These are phyloP conservation scores for Heterotis niloticus DNA, from an alignment of 2,113 vertebrate species.

Conservation along the genomic window DNA sequence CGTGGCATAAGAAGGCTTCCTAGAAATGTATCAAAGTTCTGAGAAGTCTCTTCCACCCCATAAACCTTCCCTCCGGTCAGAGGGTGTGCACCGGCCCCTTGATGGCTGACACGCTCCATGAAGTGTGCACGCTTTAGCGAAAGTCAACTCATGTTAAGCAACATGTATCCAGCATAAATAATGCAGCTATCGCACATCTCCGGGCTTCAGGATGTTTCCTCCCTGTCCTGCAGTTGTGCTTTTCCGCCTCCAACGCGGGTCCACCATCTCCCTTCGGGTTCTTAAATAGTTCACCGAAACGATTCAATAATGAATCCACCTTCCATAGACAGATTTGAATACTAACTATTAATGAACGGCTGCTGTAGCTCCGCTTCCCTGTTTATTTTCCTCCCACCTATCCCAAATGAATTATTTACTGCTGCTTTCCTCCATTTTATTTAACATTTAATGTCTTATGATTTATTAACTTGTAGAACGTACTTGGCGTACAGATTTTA, in stretches of 20 bases:
- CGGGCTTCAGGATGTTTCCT: too few species aligned
- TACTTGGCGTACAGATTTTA: slow-evolving; percentile 47
- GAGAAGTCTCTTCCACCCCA: too few species aligned
- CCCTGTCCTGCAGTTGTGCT: too few species aligned
- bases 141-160: too few species aligned
- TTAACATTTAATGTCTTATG: slow-evolving; percentile 62
- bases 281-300: slow-evolving; percentile 32
- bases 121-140: too few species aligned
- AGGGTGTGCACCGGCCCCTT: too few species aligned
- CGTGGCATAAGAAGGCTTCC: too few species aligned
- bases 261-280: slow-evolving; percentile 18
- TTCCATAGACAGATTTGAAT: slow-evolving; percentile 55
- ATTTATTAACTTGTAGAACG: slow-evolving; percentile 58
- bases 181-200: too few species aligned
- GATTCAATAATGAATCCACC: slow-evolving; percentile 47
- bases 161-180: too few species aligned
- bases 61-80: too few species aligned
- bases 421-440: slow-evolving; percentile 50
- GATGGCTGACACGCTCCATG: too few species aligned
- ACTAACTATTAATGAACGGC: slow-evolving; percentile 58
- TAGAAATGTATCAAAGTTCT: too few species aligned
- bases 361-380: slow-evolving; percentile 43
- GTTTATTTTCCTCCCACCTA: slow-evolving; percentile 60
- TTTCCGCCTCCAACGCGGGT: not conserved
- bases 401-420: slow-evolving; percentile 58